Conservation (phyloP, 2,888 invertebrate genomes). For the Campopleginae sp. region DNA sequence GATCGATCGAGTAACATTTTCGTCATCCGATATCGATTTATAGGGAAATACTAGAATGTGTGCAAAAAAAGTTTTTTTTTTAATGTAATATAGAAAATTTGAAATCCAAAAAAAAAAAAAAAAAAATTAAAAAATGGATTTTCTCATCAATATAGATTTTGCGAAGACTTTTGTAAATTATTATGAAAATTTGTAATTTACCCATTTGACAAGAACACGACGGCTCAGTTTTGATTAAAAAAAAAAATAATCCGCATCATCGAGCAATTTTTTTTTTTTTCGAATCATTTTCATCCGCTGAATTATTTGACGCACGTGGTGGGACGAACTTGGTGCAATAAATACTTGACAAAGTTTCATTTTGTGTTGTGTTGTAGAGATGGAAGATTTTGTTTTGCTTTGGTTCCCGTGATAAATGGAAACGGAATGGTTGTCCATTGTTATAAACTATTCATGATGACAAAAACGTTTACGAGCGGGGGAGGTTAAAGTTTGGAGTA, state of each 20-base stretch:
- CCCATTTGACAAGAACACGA: background rate
- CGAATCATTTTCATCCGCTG: too few species aligned
- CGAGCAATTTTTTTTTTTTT: background rate
- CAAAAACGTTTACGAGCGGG: background rate
- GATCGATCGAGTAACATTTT: constrained; percentile 44
- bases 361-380: background rate
- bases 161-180: too few species aligned
- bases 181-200: background rate
- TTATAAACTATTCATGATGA: constrained; percentile 20
- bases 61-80: background rate
- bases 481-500: constrained; percentile 22
- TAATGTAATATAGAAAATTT: too few species aligned
- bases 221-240: background rate
- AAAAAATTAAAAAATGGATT: too few species aligned
- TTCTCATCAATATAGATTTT: too few species aligned
- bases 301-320: background rate
- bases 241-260: too few species aligned
- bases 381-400: background rate
- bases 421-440: background rate
- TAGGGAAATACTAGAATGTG: background rate
- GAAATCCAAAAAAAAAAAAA: too few species aligned
- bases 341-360: background rate
- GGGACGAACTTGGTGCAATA: background rate
- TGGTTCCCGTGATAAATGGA: background rate
- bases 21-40: too few species aligned